Evolutionary conservation across 2,888 invertebrate species (phyloP).

Genomic region (Empis livida): DNA sequence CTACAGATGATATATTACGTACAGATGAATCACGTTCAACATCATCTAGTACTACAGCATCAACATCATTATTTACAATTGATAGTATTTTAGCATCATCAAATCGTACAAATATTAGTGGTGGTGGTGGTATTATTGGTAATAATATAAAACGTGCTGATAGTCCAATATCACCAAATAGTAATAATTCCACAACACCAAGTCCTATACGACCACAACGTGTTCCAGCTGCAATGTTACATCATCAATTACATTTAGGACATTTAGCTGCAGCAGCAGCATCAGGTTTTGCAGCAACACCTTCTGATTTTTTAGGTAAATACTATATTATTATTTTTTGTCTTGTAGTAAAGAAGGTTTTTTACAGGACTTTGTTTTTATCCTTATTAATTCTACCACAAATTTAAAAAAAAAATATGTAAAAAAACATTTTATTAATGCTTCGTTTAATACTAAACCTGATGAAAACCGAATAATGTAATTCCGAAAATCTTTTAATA

Average conservation of each 20-base stretch:
- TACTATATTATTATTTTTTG: constrained; percentile 11
- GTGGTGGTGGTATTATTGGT: constrained; percentile 9
- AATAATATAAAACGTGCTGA: constrained; percentile 23
- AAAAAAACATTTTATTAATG: no score
- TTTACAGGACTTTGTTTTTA: no score
- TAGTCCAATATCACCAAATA: constrained; percentile 29
- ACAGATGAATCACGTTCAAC: constrained; percentile 12
- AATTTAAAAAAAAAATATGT: no score
- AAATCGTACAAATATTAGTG: constrained; percentile 34
- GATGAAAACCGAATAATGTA: no score
- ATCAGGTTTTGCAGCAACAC: constrained; percentile 49
- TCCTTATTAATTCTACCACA: no score
- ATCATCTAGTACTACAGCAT: constrained; percentile 36
- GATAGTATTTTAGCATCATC: constrained; percentile 70
- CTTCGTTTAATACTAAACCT: no score
- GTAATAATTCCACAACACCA: constrained; percentile 41
- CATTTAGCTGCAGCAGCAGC: constrained; percentile 51
- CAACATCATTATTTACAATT: constrained; percentile 64
- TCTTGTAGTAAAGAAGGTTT: no score
- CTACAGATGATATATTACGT: constrained; percentile 10
- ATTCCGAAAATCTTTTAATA: no score
- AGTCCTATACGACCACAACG: constrained; percentile 36
- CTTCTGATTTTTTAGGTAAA: constrained; percentile 72
- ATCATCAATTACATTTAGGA: constrained; percentile 44
- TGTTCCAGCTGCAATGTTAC: constrained; percentile 36